Conservation (phyloP, 2,888 invertebrate species). For the Leptura quadrifasciata region DNA sequence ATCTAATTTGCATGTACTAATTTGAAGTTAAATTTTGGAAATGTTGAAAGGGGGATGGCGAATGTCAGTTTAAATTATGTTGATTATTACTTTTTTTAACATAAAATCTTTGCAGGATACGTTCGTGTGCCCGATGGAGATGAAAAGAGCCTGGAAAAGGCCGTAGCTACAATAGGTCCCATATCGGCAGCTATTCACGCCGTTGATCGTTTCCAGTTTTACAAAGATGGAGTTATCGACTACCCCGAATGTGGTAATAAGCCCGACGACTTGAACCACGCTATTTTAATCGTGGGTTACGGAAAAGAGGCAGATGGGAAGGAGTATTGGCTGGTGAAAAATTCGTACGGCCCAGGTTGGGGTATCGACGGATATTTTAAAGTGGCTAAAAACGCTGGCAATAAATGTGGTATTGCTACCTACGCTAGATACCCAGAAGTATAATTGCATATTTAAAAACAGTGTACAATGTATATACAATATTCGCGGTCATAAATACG, state of each 20-base stretch:
- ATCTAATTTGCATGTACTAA: no score
- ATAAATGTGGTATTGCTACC: conserved; percentile 33
- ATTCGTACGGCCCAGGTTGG: conserved; percentile 27
- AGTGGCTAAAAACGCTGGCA: conserved; percentile 13
- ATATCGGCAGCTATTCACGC: conserved; percentile 27
- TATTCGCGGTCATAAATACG: no score
- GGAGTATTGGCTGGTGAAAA: conserved; percentile 31
- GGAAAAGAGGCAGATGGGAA: conserved; percentile 34
- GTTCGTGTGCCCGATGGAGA: not conserved
- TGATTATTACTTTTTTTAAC: no score
- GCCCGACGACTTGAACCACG: conserved; percentile 23
- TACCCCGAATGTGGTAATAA: conserved; percentile 11
- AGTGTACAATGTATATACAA: no score
- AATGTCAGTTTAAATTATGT: no score
- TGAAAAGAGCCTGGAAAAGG: conserved; percentile 1
- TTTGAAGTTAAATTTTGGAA: no score
- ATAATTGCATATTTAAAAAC: not conserved
- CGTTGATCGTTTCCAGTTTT: conserved; percentile 16
- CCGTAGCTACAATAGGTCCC: conserved; percentile 18
- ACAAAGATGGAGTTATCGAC: conserved; percentile 10
- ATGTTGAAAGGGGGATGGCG: no score
- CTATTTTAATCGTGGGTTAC: conserved; percentile 34
- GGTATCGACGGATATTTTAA: conserved; percentile 26
- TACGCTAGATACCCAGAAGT: conserved; percentile 24
- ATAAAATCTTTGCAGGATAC: conserved; percentile 9